Evolutionary conservation across 2,113 vertebrate genomes (phyloP), one percentile per base, ranked within the genome.

Genomic region (Setophaga coronata): DNA sequence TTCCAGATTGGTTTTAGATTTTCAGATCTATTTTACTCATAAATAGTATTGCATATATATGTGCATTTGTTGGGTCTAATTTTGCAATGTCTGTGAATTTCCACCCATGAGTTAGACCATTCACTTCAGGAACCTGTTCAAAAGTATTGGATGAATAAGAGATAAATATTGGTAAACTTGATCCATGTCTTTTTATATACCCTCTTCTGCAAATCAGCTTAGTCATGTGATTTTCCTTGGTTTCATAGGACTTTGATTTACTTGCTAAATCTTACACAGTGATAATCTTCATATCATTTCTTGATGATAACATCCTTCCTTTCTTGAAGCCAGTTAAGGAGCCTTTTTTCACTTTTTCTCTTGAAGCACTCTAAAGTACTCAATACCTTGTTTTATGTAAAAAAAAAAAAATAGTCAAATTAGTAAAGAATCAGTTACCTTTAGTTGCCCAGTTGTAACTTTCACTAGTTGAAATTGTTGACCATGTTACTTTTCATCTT

Each of bases 371-470:
- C 54, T 40, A 8, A 81, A 65, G 31, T 56, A 40, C 12, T 47
- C 0, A 1, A 26, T 58, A 54, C 1, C 6, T 61, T 40, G 1
- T 20, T 7, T 65, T 40, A 36, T 29, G 1, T 1, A 10, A 56
- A 26, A 40, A 54, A 26, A 40, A 54, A 14, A 40, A 15, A 45
- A 6, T 2, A 16, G 17, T 87, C 42, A 78, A 45, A 11, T 26
- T 12, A 50, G 10, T 58, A 80, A 87, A 70, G 19, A 4, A 66
- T 62, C 18, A 23, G 13, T 69, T 83, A 28, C 9, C 12, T 48
- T 20, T 26, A 50, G n/a, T 36, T 53, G 9, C 19, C 17, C 28
- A 31, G 4, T 2, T 82, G 38, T 45, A 62, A 15, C 12, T 83
- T 78, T 14, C 20, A 29, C 4, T 21, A 10, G 40, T 38, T 62